Evolutionary conservation across 1,140 invertebrate genomes (phyloP), one percentile per base, ranked within the genome.

Genomic region (Zophobas morio): DNA sequence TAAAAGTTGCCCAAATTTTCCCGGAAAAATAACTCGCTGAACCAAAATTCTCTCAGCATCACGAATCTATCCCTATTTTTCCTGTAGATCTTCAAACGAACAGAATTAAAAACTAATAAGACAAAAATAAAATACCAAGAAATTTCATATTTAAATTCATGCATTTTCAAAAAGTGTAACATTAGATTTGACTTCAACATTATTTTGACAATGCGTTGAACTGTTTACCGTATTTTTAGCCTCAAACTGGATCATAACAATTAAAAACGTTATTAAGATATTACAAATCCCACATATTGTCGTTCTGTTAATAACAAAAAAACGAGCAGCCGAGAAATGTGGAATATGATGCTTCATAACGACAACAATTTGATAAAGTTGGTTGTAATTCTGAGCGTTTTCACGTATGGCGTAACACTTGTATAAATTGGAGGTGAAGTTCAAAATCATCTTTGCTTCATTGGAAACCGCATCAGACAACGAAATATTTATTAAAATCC

Each of bases 241-340:
- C 20, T 57, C 32, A 33, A 57, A 35, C 54, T 57, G 54, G 0
- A 57, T 36, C 54, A 35, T 34, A 4, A 57, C 54, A 35, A 57
- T 57, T 20, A 57, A 4, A 57, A 57, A 57, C 32, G 54, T 34
- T 4, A 57, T 8, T 4, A 57, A 3, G 3, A 20, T 34, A 20
- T 57, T 57, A 35, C 2, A 33, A 35, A 57, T 36, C 32, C 3
- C 34, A 1, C 33, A 36, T 34, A 57, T 35, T 20, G 34, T 57
- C 34, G 1, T 57, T 35, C 20, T 57, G 8, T 35, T 8, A 20
- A 57, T 3, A 4, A 34, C 20, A 20, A 57, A 57, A 57, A 57
- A 57, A 34, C 54, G 1, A 8, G 54, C 54, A 4, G 54, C 54
- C 32, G 54, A 57, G 8, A 57, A 57, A 4, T 2, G 33, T 33